Conservation (phyloP, 2,113 vertebrate species). For the Chloropsis cyanopogon region DNA sequence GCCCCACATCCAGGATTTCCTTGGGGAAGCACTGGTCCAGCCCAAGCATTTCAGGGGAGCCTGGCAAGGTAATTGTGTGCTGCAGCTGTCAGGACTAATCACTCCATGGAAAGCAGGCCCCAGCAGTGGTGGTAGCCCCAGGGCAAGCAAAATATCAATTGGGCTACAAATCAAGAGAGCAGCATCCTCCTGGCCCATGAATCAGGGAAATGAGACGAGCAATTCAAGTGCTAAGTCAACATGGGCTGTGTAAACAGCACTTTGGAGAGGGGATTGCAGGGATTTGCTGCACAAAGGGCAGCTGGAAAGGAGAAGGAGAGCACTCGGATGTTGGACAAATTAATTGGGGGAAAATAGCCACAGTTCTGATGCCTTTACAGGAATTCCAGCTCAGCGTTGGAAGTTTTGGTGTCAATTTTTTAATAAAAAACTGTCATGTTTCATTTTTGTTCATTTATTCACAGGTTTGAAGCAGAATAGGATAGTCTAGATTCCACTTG, state of each 20-base stretch:
- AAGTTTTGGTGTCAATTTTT: not conserved
- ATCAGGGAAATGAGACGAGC: constrained; percentile 50
- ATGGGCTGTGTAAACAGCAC: not conserved
- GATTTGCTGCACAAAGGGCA: constrained; percentile 19
- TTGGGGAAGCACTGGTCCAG: not conserved
- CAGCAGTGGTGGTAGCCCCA: constrained; percentile 18
- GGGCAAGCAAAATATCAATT: constrained; percentile 42
- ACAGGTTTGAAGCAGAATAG: not conserved
- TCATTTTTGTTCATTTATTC: not conserved
- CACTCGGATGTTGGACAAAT: not conserved
- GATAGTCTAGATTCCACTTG: not conserved
- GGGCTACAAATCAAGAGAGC: constrained; percentile 38
- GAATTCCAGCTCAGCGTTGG: not conserved
- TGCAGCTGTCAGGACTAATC: constrained; percentile 50
- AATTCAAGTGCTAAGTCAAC: constrained; percentile 39
- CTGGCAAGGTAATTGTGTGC: constrained; percentile 25
- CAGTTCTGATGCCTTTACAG: not conserved
- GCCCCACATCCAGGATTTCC: not conserved
- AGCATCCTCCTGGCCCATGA: constrained; percentile 36
- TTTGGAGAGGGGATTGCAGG: not conserved
- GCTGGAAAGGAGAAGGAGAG: not conserved
- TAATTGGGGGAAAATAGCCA: not conserved
- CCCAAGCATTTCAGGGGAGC: not conserved
- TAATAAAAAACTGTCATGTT: not conserved
- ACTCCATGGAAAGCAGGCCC: constrained; percentile 28